Evolutionary conservation across 2,113 vertebrate species (phyloP), one percentile per base, ranked within the genome.

Genomic region (Vanacampus margaritifer): DNA sequence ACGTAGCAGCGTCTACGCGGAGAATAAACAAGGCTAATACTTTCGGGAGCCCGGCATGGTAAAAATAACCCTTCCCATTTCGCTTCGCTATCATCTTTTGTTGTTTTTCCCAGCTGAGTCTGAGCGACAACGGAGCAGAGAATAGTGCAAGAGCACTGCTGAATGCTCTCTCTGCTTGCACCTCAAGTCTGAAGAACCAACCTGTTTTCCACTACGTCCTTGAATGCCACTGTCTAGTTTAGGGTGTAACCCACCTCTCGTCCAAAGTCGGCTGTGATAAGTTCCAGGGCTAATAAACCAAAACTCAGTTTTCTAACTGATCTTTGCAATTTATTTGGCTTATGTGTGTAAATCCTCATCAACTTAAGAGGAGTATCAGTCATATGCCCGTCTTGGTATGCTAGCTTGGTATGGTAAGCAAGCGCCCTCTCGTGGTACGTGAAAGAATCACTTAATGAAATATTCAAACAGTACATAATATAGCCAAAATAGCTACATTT

Each of bases 181-280:
- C 60, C 69, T 56, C 23, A 61, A 59, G 32, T 50, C 50, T 48
- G 69, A 62, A 36, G 72, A 56, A 64, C 67, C 64, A 36, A 11
- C 17, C 57, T 35, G 26, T 43, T 48, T 74, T 59, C 53, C 74
- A 71, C 64, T 77, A 39, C 28, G 2, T 65, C 70, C 41, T 79
- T 45, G 57, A 60, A 53, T 6, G 39, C 1, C 10, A 72, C 80
- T 76, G 54, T 72, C 65, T 75, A 80, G 80, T 84, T 75, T 32
- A 32, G 28, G 28, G 28, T 32, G 28, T 32, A 32, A 32, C 28
- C 28, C 28, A 4, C 28, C 28, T 32, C 28, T 32, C 28, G 28
- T 32, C 28, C 28, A 32, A 32, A 32, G 2, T 32, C 28, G 4
- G 28, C 28, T 32, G 2, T 32, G 28, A 32, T 32, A 32, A 4